A percentile compares a stretch with the other conserved stretches of the same genome.
Conservation (phyloP, 2,888 invertebrate genomes). For the Drosophila mimetica region DNA sequence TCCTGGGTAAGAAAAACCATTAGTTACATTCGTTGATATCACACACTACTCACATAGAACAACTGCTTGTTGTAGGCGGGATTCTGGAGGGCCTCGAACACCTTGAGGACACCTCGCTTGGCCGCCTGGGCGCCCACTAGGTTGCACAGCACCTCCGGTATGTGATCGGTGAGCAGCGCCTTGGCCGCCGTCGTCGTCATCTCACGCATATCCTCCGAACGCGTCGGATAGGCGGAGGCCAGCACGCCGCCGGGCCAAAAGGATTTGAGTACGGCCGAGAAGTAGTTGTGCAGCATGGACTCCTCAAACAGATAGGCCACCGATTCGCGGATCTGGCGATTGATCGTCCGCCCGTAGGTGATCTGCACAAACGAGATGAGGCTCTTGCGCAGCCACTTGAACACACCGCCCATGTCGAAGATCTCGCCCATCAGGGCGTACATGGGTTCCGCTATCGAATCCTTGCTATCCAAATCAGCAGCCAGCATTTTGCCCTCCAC, state of each 20-base stretch:
- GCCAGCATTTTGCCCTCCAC: constrained; percentile 82
- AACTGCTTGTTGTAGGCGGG: constrained; percentile 94
- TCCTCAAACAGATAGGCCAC: constrained; percentile 95
- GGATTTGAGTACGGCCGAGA: constrained; percentile 91
- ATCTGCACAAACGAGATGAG: constrained; percentile 96
- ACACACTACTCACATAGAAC: constrained; percentile 89
- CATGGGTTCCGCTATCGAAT: constrained; percentile 95
- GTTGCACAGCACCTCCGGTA: constrained; percentile 92
- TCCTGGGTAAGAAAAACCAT: constrained; percentile 85
- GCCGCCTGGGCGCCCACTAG: constrained; percentile 94
- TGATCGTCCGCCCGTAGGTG: constrained; percentile 96
- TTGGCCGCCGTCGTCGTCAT: constrained; percentile 89
- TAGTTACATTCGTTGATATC: not conserved
- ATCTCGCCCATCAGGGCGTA: constrained; percentile 94
- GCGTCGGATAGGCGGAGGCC: constrained; percentile 85
- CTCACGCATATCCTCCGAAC: constrained; percentile 88
- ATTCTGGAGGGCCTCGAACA: constrained; percentile 94
- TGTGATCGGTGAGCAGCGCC: constrained; percentile 87
- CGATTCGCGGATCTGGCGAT: constrained; percentile 94
- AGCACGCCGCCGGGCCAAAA: constrained; percentile 96
- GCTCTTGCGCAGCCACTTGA: constrained; percentile 93
- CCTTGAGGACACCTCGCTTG: constrained; percentile 92
- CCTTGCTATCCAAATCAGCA: constrained; percentile 88
- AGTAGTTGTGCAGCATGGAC: constrained; percentile 95
- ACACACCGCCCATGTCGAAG: constrained; percentile 95